Conservation (phyloP, 2,888 invertebrate genomes). For the Agriopis leucophaearia region DNA sequence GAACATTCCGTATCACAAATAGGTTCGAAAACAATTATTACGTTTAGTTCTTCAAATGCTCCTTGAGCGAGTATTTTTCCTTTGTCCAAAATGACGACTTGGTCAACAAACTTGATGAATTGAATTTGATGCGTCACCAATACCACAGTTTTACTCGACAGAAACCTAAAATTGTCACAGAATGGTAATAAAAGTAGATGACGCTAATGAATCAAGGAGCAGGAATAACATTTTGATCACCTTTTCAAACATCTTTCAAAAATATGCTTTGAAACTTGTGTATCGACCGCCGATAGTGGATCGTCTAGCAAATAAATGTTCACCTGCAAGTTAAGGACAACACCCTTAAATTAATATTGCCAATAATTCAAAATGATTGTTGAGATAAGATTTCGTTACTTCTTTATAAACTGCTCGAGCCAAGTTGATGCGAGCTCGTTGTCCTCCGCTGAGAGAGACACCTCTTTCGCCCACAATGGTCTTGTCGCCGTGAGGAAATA, state of each 20-base stretch:
- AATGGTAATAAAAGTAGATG: neutral
- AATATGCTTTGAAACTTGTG: constrained; percentile 89
- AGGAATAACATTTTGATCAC: constrained; percentile 43
- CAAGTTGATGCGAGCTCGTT: constrained; percentile 89
- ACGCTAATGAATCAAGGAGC: neutral
- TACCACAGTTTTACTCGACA: constrained; percentile 90
- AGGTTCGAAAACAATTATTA: constrained; percentile 49
- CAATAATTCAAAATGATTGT: neutral
- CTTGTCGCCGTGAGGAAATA: constrained; percentile 92
- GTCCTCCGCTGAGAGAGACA: constrained; percentile 93
- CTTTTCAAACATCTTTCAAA: constrained; percentile 89
- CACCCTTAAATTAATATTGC: neutral
- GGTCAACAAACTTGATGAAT: constrained; percentile 90
- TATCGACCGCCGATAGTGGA: constrained; percentile 91
- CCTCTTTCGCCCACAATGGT: constrained; percentile 95
- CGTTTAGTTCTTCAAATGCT: constrained; percentile 70
- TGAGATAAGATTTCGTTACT: constrained; percentile 51
- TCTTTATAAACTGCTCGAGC: constrained; percentile 89
- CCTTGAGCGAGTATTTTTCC: constrained; percentile 72
- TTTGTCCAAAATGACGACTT: constrained; percentile 79
- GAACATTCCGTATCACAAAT: neutral
- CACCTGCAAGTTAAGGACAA: constrained; percentile 74
- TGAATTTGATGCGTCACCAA: constrained; percentile 95
- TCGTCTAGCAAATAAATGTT: constrained; percentile 92
- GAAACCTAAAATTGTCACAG: constrained; percentile 61